Percentiles rank a stretch among this genome's conserved stretches.
phyloP scores from a whole-genome alignment of 2,888 invertebrate species.

The Iselma pallidipennis region DNA sequence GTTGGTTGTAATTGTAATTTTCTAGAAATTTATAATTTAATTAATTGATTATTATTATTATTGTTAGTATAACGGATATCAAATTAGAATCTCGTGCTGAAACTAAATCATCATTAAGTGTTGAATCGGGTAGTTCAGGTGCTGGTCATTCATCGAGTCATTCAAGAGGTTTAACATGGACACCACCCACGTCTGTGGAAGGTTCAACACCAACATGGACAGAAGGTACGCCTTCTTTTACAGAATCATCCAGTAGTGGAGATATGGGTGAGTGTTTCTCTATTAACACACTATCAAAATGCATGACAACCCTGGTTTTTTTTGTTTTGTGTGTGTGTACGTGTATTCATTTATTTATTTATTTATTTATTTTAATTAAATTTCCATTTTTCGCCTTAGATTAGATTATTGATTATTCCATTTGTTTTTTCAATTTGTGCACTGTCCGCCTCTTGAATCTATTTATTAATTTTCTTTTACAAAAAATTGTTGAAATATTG shows the following conservation, averaged over 20 bases:
- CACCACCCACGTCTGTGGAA: constrained; percentile 83
- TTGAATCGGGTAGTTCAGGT: constrained; percentile 62
- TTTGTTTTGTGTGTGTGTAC: constrained; percentile 3
- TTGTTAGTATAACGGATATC: constrained; percentile 70
- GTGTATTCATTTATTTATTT: constrained; percentile 10
- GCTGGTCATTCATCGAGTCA: constrained; percentile 57
- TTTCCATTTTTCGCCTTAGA: constrained; percentile 33
- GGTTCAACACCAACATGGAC: constrained; percentile 98
- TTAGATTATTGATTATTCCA: constrained; percentile 49
- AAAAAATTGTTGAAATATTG: constrained; percentile 37
- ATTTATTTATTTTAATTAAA: not conserved
- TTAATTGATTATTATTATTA: constrained; percentile 1
- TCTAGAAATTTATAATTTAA: not conserved
- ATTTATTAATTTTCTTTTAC: constrained; percentile 26
- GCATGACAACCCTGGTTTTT: not conserved
- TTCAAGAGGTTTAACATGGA: constrained; percentile 71
- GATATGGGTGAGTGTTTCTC: constrained; percentile 72
- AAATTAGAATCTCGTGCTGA: constrained; percentile 67
- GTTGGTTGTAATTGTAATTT: constrained; percentile 51
- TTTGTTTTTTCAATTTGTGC: constrained; percentile 27
- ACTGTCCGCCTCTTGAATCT: constrained; percentile 31
- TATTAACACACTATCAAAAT: not conserved
- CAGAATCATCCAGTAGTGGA: constrained; percentile 93
- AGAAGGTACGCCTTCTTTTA: constrained; percentile 96
- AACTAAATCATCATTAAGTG: constrained; percentile 65